Conservation (phyloP, 2,888 invertebrate genomes). For the Syrphus vitripennis region DNA sequence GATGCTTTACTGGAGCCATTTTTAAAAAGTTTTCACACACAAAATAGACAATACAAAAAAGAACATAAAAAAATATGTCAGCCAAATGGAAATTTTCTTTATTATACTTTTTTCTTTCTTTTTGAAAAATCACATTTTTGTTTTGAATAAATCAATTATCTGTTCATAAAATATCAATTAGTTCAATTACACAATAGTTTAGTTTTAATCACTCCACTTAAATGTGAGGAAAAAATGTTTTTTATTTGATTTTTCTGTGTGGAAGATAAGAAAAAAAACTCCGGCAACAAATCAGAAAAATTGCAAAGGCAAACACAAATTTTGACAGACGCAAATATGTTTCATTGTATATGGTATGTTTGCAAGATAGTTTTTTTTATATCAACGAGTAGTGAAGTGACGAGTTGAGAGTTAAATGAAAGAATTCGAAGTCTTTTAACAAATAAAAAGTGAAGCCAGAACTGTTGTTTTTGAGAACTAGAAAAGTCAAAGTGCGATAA, state of each 20-base stretch:
- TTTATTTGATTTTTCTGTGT: neutral
- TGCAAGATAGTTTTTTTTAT: neutral
- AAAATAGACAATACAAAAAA: slow-evolving; percentile 6
- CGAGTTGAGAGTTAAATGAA: slow-evolving; percentile 23
- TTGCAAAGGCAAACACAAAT: slow-evolving; percentile 60
- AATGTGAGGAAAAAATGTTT: neutral
- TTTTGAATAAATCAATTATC: neutral
- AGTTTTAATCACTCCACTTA: neutral
- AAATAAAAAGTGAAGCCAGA: neutral
- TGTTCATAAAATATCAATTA: neutral
- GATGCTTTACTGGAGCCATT: slow-evolving; percentile 74
- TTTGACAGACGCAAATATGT: slow-evolving; percentile 45
- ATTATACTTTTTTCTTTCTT: neutral
- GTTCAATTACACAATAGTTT: neutral
- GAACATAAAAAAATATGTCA: neutral
- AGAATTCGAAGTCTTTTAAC: slow-evolving; percentile 4
- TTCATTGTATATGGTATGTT: no score
- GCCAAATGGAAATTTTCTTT: neutral
- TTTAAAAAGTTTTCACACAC: neutral
- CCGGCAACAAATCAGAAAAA: slow-evolving; percentile 59
- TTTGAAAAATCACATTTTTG: neutral
- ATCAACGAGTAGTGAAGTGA: slow-evolving; percentile 23
- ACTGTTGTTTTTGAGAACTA: no score
- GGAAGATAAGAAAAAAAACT: slow-evolving; percentile 26
- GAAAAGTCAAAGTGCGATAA: no score